Evolutionary conservation across 2,113 vertebrate species (phyloP), one percentile per base, ranked within the genome.

Genomic region (Lipotes vexillifer): DNA sequence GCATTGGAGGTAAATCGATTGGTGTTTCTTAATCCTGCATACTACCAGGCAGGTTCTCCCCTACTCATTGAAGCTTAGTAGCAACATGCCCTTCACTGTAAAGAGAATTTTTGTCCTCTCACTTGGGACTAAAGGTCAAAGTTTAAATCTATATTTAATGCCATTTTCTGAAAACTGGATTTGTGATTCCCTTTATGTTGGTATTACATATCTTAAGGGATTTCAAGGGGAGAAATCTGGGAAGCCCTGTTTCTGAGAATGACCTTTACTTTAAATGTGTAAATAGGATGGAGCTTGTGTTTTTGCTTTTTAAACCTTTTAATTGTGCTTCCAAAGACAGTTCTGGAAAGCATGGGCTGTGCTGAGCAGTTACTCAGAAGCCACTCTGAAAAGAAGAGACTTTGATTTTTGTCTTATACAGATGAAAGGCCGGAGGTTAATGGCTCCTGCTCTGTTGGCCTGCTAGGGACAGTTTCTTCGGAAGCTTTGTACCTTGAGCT

Each of bases 121-220:
- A 97, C 94, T 98, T 97, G 98, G 96, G 98, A 98, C 93, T 95
- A 97, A 97, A 98, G 98, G 98, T 98, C 98, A 98, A 98, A 98
- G 98, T 98, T 98, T 98, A 98, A 98, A 98, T 98, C 97, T 98
- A 98, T 98, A 98, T 98, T 98, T 98, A 98, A 98, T 98, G 98
- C 97, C 97, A 98, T 98, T 98, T 98, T 97, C 97, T 98, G 98
- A 98, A 98, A 98, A 98, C 98, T 97, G 98, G 98, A 98, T 98
- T 98, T 98, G 98, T 98, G 97, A 98, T 97, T 98, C 98, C 96
- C 98, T 98, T 98, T 98, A 98, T 98, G 98, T 97, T 97, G 98
- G 97, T 97, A 98, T 98, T 98, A 98, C 96, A 97, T 98, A 98
- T 97, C 97, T 98, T 98, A 98, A 98, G 97, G 98, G 98, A 98